Conservation (phyloP, 2,797 vertebrate species). For the Cirrhinus molitorella region DNA sequence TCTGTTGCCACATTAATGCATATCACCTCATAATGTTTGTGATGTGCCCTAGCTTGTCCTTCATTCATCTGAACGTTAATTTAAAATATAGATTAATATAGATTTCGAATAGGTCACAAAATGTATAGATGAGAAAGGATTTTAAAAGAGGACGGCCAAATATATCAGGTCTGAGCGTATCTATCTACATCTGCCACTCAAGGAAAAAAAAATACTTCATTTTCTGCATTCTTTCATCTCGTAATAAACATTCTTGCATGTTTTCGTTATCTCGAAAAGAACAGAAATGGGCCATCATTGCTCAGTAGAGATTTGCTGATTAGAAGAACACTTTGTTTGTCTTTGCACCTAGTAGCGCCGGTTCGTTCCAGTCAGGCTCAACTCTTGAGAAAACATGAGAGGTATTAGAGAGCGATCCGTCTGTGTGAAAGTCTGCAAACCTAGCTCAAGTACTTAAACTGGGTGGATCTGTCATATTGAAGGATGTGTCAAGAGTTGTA, state of each 20-base stretch:
- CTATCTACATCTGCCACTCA: neutral
- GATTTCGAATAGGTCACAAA: neutral
- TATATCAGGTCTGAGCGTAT: neutral
- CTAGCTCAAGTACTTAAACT: neutral
- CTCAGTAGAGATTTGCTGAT: neutral
- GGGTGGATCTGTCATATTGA: conserved; percentile 1
- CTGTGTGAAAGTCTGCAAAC: neutral
- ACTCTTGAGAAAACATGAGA: neutral
- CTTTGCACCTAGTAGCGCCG: neutral
- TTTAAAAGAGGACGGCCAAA: neutral
- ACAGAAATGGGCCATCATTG: neutral
- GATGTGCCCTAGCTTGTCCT: neutral
- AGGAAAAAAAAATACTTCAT: neutral
- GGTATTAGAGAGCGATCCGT: neutral
- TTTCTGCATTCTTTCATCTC: neutral
- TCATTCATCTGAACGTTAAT: neutral
- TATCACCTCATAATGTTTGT: neutral
- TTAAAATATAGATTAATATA: neutral
- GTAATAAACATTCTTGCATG: neutral
- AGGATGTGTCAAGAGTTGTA: neutral
- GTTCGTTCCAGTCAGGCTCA: neutral
- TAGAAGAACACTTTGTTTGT: conserved; percentile 6
- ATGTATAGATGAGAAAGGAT: neutral
- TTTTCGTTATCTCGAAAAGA: neutral
- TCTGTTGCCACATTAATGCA: neutral